Evolutionary conservation across 2,113 vertebrate species (phyloP), one percentile per base, ranked within the genome.

Genomic region (Pica pica): DNA sequence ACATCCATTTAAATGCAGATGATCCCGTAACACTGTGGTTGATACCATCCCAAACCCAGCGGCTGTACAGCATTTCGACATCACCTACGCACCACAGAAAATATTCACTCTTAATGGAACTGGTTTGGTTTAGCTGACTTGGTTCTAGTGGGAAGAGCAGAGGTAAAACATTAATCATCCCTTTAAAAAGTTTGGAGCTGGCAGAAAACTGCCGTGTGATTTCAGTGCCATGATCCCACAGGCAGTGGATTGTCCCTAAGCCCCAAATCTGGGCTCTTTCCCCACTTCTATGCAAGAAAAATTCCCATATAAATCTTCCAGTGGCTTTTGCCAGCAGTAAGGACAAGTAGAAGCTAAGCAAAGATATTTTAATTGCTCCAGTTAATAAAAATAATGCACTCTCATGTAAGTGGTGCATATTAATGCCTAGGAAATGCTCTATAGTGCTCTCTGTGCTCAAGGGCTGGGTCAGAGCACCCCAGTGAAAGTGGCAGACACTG

Each of bases 231-330:
- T 1, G 44, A 89, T 83, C 67, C 83, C 85, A 90, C 70, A 82
- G 74, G 49, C 76, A 69, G 57, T 1, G 2, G 10, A 13, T 71
- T 56, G 47, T 64, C 71, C 70, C 82, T 11, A 16, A 81, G 59
- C 49, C 86, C 79, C 88, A 83, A 41, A 67, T 81, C 35, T 26
- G 61, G 80, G 69, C 27, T 83, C 61, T 76, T 86, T 88, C 60
- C 64, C 67, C 39, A 9, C 33, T 57, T 76, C 70, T 9, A 4
- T n/a, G 46, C 59, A 70, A 79, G 74, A 57, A 85, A 87, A 91
- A 77, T 42, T 95, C 89, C 75, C 84, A 77, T 59, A 56, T 83
- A 85, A 85, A 90, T 88, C 84, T 95, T 91, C 46, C 55, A 73
- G n/a, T 3, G 15, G 33, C 46, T 92, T 93, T 92, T 92, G 53